These are phyloP conservation scores for Ammospiza caudacuta DNA, from an alignment of 2,113 vertebrate genomes.

Conservation along the genomic window DNA sequence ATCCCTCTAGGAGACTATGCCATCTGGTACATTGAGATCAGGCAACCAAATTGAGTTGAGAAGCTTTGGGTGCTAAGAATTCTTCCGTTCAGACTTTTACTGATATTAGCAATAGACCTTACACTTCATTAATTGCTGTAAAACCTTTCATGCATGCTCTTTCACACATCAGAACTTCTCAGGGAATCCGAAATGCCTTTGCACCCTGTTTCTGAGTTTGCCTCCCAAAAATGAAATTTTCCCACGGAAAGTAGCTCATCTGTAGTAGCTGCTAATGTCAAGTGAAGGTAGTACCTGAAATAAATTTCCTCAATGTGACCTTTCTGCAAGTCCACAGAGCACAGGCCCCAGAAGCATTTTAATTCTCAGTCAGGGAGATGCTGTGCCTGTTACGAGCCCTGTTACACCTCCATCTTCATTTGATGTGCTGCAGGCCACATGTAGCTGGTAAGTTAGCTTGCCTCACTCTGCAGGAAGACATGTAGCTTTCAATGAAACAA, in stretches of 20 bases:
- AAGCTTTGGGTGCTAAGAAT: not conserved
- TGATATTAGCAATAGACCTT: not conserved
- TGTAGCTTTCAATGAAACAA: not conserved
- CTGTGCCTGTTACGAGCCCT: not conserved
- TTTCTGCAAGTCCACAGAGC: not conserved
- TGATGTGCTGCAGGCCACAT: not conserved
- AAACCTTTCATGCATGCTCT: not conserved
- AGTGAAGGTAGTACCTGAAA: not conserved
- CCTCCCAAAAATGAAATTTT: not conserved
- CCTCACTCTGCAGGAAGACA: not conserved
- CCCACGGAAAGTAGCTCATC: not conserved
- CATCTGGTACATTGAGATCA: not conserved
- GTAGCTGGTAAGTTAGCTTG: not conserved
- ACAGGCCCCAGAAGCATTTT: not conserved
- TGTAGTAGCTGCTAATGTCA: not conserved
- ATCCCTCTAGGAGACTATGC: conserved; percentile 22
- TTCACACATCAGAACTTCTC: not conserved
- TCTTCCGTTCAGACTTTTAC: not conserved
- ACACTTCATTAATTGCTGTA: not conserved
- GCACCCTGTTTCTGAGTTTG: not conserved
- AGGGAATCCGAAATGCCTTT: not conserved
- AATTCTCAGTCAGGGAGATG: not conserved
- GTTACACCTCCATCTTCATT: not conserved
- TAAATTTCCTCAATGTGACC: not conserved
- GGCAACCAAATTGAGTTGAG: not conserved